These are phyloP conservation scores for Cryptocephalus moraei DNA, from an alignment of 2,888 invertebrate genomes.

Conservation along the genomic window DNA sequence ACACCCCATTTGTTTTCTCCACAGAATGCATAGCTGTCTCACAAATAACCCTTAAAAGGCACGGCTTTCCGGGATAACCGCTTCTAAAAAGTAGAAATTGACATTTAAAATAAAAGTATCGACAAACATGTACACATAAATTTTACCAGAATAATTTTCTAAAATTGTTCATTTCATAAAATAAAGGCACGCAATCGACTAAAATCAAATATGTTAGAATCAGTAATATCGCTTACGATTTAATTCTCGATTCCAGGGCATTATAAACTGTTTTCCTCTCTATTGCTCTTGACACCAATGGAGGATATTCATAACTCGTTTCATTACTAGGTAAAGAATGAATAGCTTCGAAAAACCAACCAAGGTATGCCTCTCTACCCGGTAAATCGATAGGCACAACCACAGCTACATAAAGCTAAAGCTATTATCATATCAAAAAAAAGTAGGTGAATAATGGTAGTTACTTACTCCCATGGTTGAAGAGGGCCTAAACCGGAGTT, in stretches of 20 bases:
- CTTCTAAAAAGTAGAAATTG: slow-evolving; percentile 5
- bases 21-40: slow-evolving; percentile 5
- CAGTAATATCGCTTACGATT: slow-evolving; percentile 20
- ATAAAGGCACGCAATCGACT: no score
- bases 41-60: slow-evolving; percentile 9
- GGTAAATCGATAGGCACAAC: slow-evolving; percentile 61
- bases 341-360: slow-evolving; percentile 66
- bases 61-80: slow-evolving; percentile 8
- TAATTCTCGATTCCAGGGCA: slow-evolving; percentile 25
- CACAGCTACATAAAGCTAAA: slow-evolving; percentile 57
- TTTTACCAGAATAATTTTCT: background rate
- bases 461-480: slow-evolving; percentile 8
- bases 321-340: slow-evolving; percentile 50
- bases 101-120: background rate
- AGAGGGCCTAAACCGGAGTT: slow-evolving; percentile 4
- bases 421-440: slow-evolving; percentile 8
- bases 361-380: slow-evolving; percentile 57
- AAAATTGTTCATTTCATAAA: no score
- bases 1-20: slow-evolving; percentile 6
- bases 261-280: slow-evolving; percentile 23
- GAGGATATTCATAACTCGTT: slow-evolving; percentile 30
- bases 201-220: no score
- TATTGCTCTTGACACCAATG: slow-evolving; percentile 19
- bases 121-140: background rate
- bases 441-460: background rate